Conservation (phyloP, 2,797 vertebrate genomes). For the Liasis olivaceus region DNA sequence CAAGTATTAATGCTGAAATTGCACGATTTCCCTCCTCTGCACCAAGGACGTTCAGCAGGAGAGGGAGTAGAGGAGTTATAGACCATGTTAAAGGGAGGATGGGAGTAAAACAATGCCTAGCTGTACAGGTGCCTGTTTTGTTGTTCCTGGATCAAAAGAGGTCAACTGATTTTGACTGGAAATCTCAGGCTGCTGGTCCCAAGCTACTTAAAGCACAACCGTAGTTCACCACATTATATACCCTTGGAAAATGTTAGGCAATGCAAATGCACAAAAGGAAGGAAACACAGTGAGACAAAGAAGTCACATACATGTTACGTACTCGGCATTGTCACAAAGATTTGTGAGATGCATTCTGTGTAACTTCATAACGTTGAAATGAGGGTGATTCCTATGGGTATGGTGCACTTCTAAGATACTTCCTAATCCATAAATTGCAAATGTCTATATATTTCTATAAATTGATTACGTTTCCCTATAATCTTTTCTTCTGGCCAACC, state of each 20-base stretch:
- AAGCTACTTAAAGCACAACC: constrained; percentile 25
- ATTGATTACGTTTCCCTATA: constrained; percentile 38
- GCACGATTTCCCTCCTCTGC: constrained; percentile 38
- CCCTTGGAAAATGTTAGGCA: not conserved
- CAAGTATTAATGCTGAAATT: constrained; percentile 59
- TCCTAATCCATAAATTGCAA: fast-evolving
- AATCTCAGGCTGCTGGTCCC: constrained; percentile 27
- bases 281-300: constrained; percentile 17
- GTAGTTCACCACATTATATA: constrained; percentile 15
- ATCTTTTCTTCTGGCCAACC: not conserved
- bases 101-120: not conserved
- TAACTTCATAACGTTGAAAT: not conserved
- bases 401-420: constrained; percentile 1
- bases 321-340: constrained; percentile 21
- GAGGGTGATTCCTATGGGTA: not conserved
- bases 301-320: not conserved
- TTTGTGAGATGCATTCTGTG: constrained; percentile 13
- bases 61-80: constrained; percentile 1
- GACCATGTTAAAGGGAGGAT: constrained; percentile 1
- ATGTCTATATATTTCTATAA: constrained; percentile 15
- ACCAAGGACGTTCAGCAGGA: constrained; percentile 26
- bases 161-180: constrained; percentile 28
- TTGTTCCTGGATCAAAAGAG: constrained; percentile 47
- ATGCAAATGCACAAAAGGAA: not conserved
- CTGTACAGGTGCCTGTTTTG: not conserved